Evolutionary conservation across 2,888 invertebrate species (phyloP).

Genomic region (Xanthorhoe spadicearia): DNA sequence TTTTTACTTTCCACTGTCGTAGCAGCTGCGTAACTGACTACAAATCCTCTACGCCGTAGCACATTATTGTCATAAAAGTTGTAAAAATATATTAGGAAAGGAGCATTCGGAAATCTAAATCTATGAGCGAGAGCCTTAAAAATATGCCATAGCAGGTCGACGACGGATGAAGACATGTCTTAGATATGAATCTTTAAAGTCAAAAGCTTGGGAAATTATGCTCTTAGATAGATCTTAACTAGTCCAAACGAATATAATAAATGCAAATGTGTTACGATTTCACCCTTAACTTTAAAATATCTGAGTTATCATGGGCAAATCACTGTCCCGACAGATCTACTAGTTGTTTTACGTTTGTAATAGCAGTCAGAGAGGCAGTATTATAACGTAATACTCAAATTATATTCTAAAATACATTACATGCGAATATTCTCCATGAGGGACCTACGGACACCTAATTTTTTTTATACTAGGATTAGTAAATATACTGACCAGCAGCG

Average conservation of each 20-base stretch:
- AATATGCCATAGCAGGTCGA: background rate
- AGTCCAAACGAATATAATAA: no score
- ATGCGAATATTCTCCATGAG: no score
- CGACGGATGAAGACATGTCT: background rate
- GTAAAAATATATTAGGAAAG: background rate
- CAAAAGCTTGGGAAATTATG: background rate
- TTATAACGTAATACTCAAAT: no score
- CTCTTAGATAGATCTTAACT: background rate
- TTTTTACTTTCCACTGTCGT: no score
- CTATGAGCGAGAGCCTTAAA: background rate
- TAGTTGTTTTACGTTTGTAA: no score
- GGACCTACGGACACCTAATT: no score
- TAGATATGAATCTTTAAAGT: background rate
- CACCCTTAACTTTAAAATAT: no score
- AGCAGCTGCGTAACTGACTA: background rate
- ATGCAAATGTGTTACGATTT: no score
- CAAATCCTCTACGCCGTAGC: background rate
- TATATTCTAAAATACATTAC: no score
- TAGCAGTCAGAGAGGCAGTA: no score
- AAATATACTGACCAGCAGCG: constrained; percentile 90
- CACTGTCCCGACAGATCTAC: no score
- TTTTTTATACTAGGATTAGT: background rate
- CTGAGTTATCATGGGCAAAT: no score
- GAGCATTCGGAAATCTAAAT: background rate
- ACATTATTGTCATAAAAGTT: background rate